phyloP scores from a whole-genome alignment of 2,888 invertebrate species.

The Macrosiphum euphorbiae region DNA sequence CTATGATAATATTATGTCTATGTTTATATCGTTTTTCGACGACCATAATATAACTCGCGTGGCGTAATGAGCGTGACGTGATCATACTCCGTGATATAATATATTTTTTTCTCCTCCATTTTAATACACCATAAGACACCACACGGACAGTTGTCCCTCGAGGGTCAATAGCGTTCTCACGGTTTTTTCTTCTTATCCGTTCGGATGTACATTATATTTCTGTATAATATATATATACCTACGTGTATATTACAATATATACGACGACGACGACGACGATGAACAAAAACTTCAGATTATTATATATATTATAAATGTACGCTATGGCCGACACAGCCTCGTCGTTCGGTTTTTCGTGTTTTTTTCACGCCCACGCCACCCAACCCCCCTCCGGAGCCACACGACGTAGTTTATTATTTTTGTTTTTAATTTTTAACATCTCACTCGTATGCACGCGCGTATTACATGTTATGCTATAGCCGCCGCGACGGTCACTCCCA shows the following conservation, averaged over 20 bases:
- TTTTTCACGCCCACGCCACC: conserved; percentile 64
- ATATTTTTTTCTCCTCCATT: conserved; percentile 38
- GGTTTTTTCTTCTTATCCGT: conserved; percentile 45
- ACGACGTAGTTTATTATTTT: background rate
- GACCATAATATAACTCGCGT: background rate
- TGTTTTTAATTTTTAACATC: conserved; percentile 48
- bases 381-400: conserved; percentile 33
- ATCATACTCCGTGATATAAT: conserved; percentile 48
- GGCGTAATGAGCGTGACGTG: conserved; percentile 62
- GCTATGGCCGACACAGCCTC: conserved; percentile 21
- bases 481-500: conserved; percentile 53
- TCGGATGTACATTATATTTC: conserved; percentile 36
- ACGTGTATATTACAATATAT: background rate
- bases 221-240: background rate
- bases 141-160: conserved; percentile 60
- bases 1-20: background rate
- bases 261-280: background rate
- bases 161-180: conserved; percentile 63
- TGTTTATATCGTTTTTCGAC: conserved; percentile 15
- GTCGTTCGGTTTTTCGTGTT: conserved; percentile 47
- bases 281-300: conserved; percentile 7
- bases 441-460: conserved; percentile 28
- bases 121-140: conserved; percentile 61
- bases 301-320: conserved; percentile 25
- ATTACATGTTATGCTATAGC: background rate